A percentile compares a stretch with the other conserved stretches of the same genome.
Conservation (phyloP, 1,140 invertebrate genomes). For the Drosophila willistoni region DNA sequence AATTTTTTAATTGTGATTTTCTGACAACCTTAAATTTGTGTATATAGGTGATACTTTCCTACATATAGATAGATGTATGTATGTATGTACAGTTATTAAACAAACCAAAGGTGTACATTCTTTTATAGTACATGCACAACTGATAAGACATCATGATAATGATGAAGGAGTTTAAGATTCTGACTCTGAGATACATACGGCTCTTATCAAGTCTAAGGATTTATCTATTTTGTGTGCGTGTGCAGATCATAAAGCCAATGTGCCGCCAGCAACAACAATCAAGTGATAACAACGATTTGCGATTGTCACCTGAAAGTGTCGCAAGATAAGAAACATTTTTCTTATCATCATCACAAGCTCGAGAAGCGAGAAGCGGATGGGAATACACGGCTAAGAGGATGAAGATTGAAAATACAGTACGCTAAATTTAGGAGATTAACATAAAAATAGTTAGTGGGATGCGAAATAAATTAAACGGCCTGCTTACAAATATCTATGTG, state of each 20-base stretch:
- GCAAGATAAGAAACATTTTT: conserved; percentile 50
- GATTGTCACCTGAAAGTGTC: conserved; percentile 59
- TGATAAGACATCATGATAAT: background rate
- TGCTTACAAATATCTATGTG: background rate
- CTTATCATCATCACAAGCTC: conserved; percentile 32
- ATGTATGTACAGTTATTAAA: background rate
- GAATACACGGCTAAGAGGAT: background rate
- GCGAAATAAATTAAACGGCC: background rate
- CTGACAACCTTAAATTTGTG: too few relatives aligned
- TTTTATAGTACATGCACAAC: background rate
- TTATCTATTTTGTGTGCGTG: conserved; percentile 42
- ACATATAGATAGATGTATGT: background rate
- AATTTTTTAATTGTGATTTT: too few relatives aligned
- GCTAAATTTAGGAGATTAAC: too few relatives aligned
- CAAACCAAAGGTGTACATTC: too few relatives aligned
- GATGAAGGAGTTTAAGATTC: conserved; percentile 2
- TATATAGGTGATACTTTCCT: too few relatives aligned
- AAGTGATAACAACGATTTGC: conserved; percentile 33
- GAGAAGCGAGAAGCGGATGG: background rate
- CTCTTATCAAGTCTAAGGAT: conserved; percentile 26
- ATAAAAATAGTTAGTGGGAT: too few relatives aligned
- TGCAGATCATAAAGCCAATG: conserved; percentile 53
- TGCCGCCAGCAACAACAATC: conserved; percentile 14
- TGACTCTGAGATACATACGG: background rate
- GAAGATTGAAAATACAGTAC: too few relatives aligned